phyloP scores from a whole-genome alignment of 2,797 vertebrate genomes.

The Pangasius sanitwongsei region DNA sequence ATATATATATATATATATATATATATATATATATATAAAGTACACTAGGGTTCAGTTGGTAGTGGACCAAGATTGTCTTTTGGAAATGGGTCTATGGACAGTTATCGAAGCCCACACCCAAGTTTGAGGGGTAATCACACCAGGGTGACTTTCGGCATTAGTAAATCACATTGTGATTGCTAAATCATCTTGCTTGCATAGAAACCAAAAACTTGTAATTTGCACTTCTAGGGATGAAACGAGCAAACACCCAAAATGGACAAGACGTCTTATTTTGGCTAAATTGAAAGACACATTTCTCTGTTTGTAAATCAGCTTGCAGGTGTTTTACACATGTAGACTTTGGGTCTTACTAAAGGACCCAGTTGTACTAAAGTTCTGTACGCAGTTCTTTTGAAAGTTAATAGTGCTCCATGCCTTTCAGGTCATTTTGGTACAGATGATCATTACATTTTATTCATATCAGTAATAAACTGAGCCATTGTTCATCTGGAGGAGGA shows the following conservation, averaged over 20 bases:
- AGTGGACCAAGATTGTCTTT: not conserved
- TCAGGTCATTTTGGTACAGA: not conserved
- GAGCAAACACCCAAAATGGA: not conserved
- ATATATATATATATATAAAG: too few species aligned
- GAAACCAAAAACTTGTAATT: not conserved
- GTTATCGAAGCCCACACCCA: not conserved
- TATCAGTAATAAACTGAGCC: not conserved
- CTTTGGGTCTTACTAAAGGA: not conserved
- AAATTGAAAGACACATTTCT: not conserved
- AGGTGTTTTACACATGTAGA: not conserved
- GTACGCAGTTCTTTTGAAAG: not conserved
- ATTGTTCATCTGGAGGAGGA: not conserved
- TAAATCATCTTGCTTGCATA: not conserved
- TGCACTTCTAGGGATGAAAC: not conserved
- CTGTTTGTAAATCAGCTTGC: not conserved
- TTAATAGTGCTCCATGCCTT: not conserved
- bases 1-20: too few species aligned
- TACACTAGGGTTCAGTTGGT: not conserved
- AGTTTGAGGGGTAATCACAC: not conserved
- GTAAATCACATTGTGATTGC: not conserved
- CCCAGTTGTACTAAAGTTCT: not conserved
- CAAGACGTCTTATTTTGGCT: not conserved
- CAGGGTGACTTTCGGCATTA: not conserved
- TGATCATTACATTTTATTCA: not conserved
- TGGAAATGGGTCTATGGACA: not conserved